Evolutionary conservation across 2,113 vertebrate genomes (phyloP).

Genomic region (Pseudolaguvia tuberculata): DNA sequence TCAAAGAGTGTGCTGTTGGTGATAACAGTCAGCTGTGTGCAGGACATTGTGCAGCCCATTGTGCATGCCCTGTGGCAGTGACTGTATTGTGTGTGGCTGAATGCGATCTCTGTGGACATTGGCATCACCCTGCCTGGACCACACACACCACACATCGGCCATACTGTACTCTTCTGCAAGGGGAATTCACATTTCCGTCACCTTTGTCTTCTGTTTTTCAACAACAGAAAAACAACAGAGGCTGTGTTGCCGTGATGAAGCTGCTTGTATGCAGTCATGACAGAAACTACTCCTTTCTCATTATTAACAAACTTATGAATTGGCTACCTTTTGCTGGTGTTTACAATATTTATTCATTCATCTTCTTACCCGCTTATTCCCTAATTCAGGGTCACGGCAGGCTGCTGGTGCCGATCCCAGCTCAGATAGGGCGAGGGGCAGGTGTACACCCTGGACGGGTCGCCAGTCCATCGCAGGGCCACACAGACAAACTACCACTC

Average conservation of each 20-base stretch:
- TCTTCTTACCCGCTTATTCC: too few relatives aligned
- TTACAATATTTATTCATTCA: too few relatives aligned
- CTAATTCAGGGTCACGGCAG: too few relatives aligned
- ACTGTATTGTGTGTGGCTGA: slow-evolving; percentile 47
- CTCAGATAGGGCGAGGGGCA: too few relatives aligned
- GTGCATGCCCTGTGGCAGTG: slow-evolving; percentile 37
- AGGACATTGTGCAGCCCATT: slow-evolving; percentile 36
- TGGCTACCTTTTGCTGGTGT: neutral
- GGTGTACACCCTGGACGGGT: too few relatives aligned
- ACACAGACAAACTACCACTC: too few relatives aligned
- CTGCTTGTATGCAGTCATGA: slow-evolving; percentile 49
- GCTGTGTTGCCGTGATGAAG: slow-evolving; percentile 62
- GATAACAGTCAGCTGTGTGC: slow-evolving; percentile 45
- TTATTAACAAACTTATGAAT: neutral
- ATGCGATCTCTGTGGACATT: slow-evolving; percentile 50
- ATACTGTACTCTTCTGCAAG: slow-evolving; percentile 47
- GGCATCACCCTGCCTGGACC: slow-evolving; percentile 34
- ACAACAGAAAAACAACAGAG: slow-evolving; percentile 63
- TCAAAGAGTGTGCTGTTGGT: slow-evolving; percentile 47
- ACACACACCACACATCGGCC: slow-evolving; percentile 40
- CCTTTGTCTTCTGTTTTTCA: slow-evolving; percentile 70
- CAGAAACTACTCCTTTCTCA: slow-evolving; percentile 7
- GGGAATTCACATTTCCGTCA: slow-evolving; percentile 51
- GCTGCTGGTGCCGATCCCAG: too few relatives aligned
- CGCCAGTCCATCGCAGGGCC: too few relatives aligned